Percentiles rank a stretch among this genome's conserved stretches.
These are phyloP conservation scores for Bucorvus abyssinicus DNA, from an alignment of 2,797 vertebrate species.

Conservation along the genomic window DNA sequence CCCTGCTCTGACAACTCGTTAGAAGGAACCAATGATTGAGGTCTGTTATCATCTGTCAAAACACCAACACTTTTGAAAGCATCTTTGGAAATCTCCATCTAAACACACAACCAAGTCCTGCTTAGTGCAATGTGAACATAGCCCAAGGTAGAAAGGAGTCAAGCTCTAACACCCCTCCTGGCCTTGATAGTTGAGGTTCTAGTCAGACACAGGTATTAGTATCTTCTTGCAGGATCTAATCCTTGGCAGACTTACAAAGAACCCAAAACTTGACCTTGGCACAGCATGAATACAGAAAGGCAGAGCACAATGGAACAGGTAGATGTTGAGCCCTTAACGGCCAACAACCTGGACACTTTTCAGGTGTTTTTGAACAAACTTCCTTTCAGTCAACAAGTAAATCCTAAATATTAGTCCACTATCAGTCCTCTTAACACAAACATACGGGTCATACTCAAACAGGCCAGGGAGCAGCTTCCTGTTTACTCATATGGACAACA, in stretches of 20 bases:
- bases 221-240: background rate
- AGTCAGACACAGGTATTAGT: background rate
- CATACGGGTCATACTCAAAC: background rate
- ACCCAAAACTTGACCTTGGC: background rate
- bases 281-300: background rate
- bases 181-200: background rate
- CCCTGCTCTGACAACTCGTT: background rate
- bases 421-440: background rate
- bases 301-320: background rate
- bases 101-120: background rate
- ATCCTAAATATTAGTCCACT: background rate
- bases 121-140: background rate
- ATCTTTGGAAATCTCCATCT: background rate
- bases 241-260: background rate
- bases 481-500: background rate
- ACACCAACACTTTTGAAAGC: background rate
- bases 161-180: background rate
- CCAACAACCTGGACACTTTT: background rate
- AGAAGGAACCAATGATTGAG: background rate
- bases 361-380: background rate
- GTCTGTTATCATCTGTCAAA: background rate
- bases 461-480: constrained; percentile 4
- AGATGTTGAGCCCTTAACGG: background rate
- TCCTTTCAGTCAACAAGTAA: background rate
- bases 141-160: background rate